Evolutionary conservation across 2,888 invertebrate genomes (phyloP), one percentile per base, ranked within the genome.

Genomic region (Drosophila paramelanica): DNA sequence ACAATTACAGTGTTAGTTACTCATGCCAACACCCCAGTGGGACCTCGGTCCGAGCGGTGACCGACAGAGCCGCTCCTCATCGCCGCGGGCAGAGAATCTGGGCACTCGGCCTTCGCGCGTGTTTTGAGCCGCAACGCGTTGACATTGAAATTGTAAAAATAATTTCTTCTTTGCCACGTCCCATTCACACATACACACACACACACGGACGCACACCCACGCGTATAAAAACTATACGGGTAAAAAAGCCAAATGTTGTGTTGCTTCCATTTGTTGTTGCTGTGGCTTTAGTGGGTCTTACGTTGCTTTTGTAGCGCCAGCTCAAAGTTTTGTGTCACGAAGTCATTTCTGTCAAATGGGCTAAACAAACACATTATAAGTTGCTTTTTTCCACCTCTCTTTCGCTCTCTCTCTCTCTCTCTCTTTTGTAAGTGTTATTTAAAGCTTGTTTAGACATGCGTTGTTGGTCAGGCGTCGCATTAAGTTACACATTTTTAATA

Each of bases 91-190:
- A n/a, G 46, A 17, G 14, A 43, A 46, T n/a, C 51, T 39, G 46
- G 55, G 33, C 72, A 58, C 57, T 69, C 62, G 73, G 66, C 81
- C 81, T 77, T 81, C 72, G 79, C 69, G 51, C 72, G 72, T 70
- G 77, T 67, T 67, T 58, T 55, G 66, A 49, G 38, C 43, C 70
- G 52, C 76, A 43, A 51, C 77, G 72, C 72, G 81, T 78, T 84
- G 82, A 81, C 82, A 83, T 81, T 83, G 82, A 83, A 83, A 83
- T 81, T 81, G 80, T 84, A 80, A 81, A 82, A 83, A 81, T 83
- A 83, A 84, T 81, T 82, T 73, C 55, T 45, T 70, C 70, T 68
- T 67, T 62, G 62, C 66, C 50, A 50, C 43, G 50, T 53, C 46
- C 45, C 51, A 61, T 49, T 39, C 50, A 46, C 56, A 53, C 51